phyloP scores from a whole-genome alignment of 2,888 invertebrate genomes.

The Dugesia japonica region DNA sequence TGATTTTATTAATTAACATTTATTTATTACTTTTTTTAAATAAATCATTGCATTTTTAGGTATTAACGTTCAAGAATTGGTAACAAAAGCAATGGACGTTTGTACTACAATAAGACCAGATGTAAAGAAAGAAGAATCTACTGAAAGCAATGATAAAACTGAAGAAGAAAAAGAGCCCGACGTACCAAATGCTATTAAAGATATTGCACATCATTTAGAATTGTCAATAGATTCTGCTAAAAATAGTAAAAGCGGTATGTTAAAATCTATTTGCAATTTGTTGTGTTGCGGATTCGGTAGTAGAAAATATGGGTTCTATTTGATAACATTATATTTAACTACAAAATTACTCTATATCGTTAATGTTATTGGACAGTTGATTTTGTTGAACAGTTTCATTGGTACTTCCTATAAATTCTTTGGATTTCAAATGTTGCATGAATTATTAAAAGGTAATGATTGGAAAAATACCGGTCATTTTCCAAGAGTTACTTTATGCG shows the following conservation, averaged over 20 bases:
- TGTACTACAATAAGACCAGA: background rate
- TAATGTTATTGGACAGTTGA: conserved; percentile 49
- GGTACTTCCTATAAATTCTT: conserved; percentile 46
- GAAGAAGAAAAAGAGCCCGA: background rate
- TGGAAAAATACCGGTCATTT: conserved; percentile 43
- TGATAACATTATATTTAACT: conserved; percentile 41
- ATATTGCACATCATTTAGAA: conserved; percentile 27
- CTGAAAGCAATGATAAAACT: background rate
- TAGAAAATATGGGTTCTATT: conserved; percentile 27
- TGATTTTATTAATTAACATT: background rate
- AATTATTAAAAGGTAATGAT: conserved; percentile 45
- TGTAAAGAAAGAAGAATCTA: background rate
- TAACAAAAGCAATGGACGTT: conserved; percentile 24
- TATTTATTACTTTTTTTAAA: background rate
- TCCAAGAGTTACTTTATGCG: conserved; percentile 46
- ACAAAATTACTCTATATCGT: conserved; percentile 47
- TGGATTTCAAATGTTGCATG: conserved; percentile 49
- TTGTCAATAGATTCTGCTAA: background rate
- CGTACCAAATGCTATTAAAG: background rate
- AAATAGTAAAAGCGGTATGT: background rate
- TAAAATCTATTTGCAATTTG: background rate
- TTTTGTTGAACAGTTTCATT: conserved; percentile 49
- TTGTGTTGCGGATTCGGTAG: conserved; percentile 26
- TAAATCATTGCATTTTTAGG: conserved; percentile 22
- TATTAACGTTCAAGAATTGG: conserved; percentile 25